Conservation (phyloP, 1,140 invertebrate species). For the Drosophila nigrodunni region DNA sequence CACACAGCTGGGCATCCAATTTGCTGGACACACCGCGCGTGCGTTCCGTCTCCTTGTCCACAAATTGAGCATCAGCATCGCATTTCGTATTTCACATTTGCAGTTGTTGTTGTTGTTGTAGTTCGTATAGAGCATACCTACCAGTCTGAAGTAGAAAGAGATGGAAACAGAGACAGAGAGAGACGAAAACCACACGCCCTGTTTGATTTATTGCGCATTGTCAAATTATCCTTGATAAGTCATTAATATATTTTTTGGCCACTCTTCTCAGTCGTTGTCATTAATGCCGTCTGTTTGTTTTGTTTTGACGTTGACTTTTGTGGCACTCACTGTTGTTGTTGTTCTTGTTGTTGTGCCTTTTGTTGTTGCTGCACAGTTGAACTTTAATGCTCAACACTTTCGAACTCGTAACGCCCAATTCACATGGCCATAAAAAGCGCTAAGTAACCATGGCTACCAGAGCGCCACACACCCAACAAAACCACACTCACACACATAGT, state of each 20-base stretch:
- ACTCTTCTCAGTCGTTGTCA: slow-evolving; percentile 30
- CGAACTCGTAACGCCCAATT: slow-evolving; percentile 50
- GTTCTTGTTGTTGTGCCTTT: slow-evolving; percentile 5
- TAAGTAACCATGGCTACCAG: slow-evolving; percentile 45
- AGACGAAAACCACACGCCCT: slow-evolving; percentile 56
- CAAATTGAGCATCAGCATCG: slow-evolving; percentile 77
- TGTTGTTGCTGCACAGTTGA: slow-evolving; percentile 46
- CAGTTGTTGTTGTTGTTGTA: slow-evolving; percentile 41
- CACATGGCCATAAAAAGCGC: slow-evolving; percentile 72
- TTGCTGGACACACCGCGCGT: slow-evolving; percentile 57
- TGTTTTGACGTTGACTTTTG: slow-evolving; percentile 65
- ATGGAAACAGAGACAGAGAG: background rate
- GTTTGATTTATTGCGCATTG: slow-evolving; percentile 81
- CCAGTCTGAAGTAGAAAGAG: slow-evolving; percentile 6
- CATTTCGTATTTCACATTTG: slow-evolving; percentile 63
- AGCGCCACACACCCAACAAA: slow-evolving; percentile 20
- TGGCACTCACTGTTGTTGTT: slow-evolving; percentile 33
- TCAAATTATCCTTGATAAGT: slow-evolving; percentile 84
- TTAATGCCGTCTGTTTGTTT: slow-evolving; percentile 60
- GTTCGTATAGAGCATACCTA: slow-evolving; percentile 50
- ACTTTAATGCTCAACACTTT: slow-evolving; percentile 67
- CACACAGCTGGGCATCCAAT: slow-evolving; percentile 81
- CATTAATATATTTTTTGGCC: slow-evolving; percentile 79
- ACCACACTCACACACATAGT: slow-evolving; percentile 16
- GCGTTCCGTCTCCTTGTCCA: slow-evolving; percentile 23